Base-by-base conservation (phyloP, 2,888 invertebrate species). In the Dorcus parallelipipedus region DNA sequence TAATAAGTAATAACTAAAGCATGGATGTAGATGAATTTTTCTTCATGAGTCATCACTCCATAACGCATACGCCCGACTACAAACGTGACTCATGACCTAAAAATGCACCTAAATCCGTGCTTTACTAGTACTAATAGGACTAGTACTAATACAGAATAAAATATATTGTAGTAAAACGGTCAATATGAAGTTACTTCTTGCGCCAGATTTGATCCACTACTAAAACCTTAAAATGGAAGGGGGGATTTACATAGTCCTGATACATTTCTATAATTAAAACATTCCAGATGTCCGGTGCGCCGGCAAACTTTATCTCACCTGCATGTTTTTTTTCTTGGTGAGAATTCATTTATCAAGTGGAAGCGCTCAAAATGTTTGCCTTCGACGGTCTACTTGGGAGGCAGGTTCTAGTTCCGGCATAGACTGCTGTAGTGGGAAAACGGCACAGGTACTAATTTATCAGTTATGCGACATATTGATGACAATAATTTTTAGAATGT, bases 191-290 rank as follows among this genome's bases (percentile, higher is more conserved):
- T 33, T 1, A 5, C 6, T 33, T 33, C 26, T 4, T 33, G 26
- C 20, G 9, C 14, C 20, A 45, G 20, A 45, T 45, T 45, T 10
- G n/a, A 45, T 20, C 3, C 45, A 45, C n/a, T 45, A n/a, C 45
- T 45, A 45, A 45, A 20, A 20, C 20, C 17, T 45, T 49, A 38
- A 38, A 49, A 49, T 49, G 49, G 49, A 49, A 49, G 49, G 49
- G 49, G 49, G 49, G 49, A 49, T 49, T 20, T n/a, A 49, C 14
- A n/a, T 49, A 38, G 23, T 33, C 26, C 45, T 45, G 45, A 20
- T 9, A 20, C 45, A 23, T 45, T 23, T 20, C 45, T 45, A 45
- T 45, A 45, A 45, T 45, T 45, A 42, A 45, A 45, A 45, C 45
- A 45, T 45, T 45, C 45, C 49, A 38, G 49, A 49, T 49, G 38